A percentile compares a stretch with the other conserved stretches of the same genome.
Conservation (phyloP, 2,888 invertebrate species). For the Microplitis manilae region DNA sequence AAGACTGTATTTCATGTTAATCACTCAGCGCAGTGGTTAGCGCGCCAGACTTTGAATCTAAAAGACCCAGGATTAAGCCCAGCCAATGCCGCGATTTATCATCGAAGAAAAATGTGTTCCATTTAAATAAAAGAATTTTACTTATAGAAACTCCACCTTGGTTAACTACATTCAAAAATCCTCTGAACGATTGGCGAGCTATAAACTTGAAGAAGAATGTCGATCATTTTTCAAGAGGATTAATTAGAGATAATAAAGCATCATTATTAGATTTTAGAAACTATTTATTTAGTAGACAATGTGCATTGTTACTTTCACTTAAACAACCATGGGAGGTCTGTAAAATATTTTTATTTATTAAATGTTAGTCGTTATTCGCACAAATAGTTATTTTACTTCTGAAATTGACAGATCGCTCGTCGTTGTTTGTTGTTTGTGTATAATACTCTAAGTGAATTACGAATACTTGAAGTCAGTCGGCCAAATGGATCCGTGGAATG, state of each 20-base stretch:
- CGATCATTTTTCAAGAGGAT: constrained; percentile 73
- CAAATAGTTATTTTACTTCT: constrained; percentile 8
- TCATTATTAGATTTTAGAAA: constrained; percentile 92
- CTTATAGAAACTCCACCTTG: constrained; percentile 84
- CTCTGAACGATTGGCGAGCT: constrained; percentile 86
- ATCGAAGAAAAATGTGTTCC: too few species aligned
- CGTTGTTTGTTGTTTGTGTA: constrained; percentile 92
- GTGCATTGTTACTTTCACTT: constrained; percentile 84
- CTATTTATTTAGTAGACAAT: constrained; percentile 94
- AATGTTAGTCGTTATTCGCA: not conserved
- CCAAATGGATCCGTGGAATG: constrained; percentile 90
- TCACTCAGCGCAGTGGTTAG: too few species aligned
- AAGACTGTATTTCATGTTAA: too few species aligned
- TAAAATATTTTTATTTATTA: constrained; percentile 43
- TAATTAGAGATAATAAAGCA: constrained; percentile 72
- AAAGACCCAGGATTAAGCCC: too few species aligned
- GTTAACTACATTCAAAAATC: constrained; percentile 85
- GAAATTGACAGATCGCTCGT: constrained; percentile 81
- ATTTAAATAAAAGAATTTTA: constrained; percentile 20
- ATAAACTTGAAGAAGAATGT: constrained; percentile 79
- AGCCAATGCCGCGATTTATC: too few species aligned
- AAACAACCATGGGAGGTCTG: constrained; percentile 87
- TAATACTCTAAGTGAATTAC: constrained; percentile 88
- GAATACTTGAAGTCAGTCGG: constrained; percentile 83
- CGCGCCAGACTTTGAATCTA: too few species aligned